phyloP scores from a whole-genome alignment of 2,797 vertebrate genomes.

The Harpagifer antarcticus region DNA sequence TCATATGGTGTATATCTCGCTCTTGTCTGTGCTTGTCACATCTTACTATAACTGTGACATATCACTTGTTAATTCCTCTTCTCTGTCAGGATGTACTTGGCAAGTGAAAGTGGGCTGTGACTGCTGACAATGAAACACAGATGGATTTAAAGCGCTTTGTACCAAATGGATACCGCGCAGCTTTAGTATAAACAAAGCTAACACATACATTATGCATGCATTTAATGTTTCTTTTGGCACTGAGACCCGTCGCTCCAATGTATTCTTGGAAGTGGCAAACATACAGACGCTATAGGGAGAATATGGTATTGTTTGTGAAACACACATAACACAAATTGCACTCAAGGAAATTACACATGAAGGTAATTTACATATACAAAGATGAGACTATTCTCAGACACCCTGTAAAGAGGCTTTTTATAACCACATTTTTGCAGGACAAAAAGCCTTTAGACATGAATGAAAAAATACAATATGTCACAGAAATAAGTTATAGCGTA shows the following conservation, averaged over 20 bases:
- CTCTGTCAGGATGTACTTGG: conserved; percentile 40
- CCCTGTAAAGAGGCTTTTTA: neutral
- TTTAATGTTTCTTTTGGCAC: conserved; percentile 21
- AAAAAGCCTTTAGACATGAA: neutral
- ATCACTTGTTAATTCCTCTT: conserved; percentile 41
- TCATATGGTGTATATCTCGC: neutral
- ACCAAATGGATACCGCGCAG: conserved; percentile 22
- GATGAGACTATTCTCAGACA: conserved; percentile 17
- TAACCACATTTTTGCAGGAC: neutral
- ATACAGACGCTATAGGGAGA: conserved; percentile 15
- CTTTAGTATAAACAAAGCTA: conserved; percentile 26
- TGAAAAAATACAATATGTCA: neutral
- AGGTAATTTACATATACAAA: conserved; percentile 45
- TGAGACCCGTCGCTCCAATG: conserved; percentile 2
- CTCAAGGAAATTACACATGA: conserved; percentile 31
- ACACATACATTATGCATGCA: conserved; percentile 51
- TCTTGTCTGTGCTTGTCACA: conserved; percentile 14
- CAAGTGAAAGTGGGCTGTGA: conserved; percentile 19
- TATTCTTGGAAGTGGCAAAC: conserved; percentile 1
- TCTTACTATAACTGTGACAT: conserved; percentile 47
- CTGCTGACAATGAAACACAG: conserved; percentile 29
- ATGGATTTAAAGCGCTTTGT: conserved; percentile 36
- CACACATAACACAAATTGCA: conserved; percentile 10
- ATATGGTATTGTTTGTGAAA: conserved; percentile 12
- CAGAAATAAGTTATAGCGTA: neutral